Evolutionary conservation across 2,888 invertebrate genomes (phyloP).

Genomic region (Spialia ferax): DNA sequence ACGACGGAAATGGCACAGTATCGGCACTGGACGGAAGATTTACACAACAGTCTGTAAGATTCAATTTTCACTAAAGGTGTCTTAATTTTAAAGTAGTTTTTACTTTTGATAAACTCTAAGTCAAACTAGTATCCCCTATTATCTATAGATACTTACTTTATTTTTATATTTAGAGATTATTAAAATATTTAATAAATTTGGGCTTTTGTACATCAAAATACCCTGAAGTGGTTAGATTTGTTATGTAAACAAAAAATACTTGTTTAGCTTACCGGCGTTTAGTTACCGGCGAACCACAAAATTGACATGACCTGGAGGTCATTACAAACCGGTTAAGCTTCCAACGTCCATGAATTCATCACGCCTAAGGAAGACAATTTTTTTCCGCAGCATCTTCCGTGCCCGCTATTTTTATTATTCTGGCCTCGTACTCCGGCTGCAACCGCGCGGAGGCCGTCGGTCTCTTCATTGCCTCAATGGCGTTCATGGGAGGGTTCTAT

Average conservation of each 20-base stretch:
- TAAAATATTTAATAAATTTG: too few relatives aligned
- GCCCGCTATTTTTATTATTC: conserved; percentile 88
- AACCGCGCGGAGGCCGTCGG: conserved; percentile 78
- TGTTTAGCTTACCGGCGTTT: too few relatives aligned
- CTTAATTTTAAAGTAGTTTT: background rate
- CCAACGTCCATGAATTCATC: conserved; percentile 49
- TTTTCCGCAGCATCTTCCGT: conserved; percentile 85
- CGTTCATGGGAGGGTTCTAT: conserved; percentile 90
- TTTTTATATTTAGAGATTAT: too few relatives aligned
- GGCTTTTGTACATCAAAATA: too few relatives aligned
- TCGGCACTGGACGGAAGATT: conserved; percentile 86
- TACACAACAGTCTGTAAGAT: conserved; percentile 89
- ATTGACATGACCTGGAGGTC: background rate
- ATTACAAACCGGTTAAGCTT: background rate
- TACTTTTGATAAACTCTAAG: background rate
- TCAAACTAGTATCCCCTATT: too few relatives aligned
- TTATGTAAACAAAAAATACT: too few relatives aligned
- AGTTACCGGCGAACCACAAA: too few relatives aligned
- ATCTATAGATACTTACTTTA: too few relatives aligned
- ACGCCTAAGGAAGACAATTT: conserved; percentile 53
- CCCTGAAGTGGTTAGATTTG: too few relatives aligned
- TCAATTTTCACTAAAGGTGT: background rate
- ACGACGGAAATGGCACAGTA: conserved; percentile 84
- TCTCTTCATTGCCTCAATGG: conserved; percentile 87
- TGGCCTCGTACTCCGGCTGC: conserved; percentile 88